Conservation (phyloP, 2,888 invertebrate genomes). For the Escarpia spicata region DNA sequence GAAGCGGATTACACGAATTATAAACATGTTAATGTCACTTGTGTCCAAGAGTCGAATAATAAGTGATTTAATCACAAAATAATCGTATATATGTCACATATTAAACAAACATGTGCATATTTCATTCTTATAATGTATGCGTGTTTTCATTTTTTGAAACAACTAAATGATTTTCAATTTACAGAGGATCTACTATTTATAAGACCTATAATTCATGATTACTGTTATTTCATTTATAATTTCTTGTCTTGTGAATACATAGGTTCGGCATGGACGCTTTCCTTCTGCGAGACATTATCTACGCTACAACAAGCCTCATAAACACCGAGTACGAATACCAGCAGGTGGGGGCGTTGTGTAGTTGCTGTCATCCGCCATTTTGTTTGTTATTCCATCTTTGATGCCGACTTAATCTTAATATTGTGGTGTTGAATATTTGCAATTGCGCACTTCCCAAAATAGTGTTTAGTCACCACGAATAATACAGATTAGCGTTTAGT, state of each 20-base stretch:
- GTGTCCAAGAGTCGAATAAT: not conserved
- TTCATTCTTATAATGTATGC: too few relatives aligned
- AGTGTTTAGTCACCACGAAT: not conserved
- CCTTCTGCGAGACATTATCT: conserved; percentile 57
- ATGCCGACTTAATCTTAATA: not conserved
- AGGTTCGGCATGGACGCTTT: conserved; percentile 60
- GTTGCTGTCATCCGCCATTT: not conserved
- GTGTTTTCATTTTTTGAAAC: too few relatives aligned
- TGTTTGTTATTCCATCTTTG: not conserved
- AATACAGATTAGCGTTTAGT: too few relatives aligned
- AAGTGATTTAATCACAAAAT: not conserved
- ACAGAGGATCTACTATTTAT: too few relatives aligned
- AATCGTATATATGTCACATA: too few relatives aligned
- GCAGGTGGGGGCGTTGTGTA: conserved; percentile 48
- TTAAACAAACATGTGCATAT: too few relatives aligned
- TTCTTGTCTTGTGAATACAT: conserved; percentile 26
- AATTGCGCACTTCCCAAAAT: not conserved
- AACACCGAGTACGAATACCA: conserved; percentile 58
- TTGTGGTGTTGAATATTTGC: not conserved
- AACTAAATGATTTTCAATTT: too few relatives aligned
- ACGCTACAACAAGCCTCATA: conserved; percentile 55
- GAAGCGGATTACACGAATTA: not conserved
- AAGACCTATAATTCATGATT: not conserved
- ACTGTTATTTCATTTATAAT: not conserved
- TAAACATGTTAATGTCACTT: not conserved